Conservation (phyloP, 1,140 invertebrate genomes). For the Sycophila sp. region DNA sequence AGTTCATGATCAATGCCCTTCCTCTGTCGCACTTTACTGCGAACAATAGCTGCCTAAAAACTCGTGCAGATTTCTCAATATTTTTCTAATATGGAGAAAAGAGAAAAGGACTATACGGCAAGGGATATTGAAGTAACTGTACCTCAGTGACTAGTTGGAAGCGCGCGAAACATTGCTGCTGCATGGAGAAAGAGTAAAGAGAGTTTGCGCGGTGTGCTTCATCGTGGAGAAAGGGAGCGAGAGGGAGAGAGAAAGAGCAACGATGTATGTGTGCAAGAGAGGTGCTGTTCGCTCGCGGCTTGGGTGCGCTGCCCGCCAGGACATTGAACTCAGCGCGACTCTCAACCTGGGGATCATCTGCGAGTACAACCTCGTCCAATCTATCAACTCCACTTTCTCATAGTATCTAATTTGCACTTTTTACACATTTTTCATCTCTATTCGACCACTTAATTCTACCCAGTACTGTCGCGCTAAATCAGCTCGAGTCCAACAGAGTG, state of each 20-base stretch:
- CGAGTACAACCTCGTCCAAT: no score
- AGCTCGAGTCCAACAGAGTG: no score
- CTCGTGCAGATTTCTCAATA: no score
- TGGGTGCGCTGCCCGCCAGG: conserved; percentile 65
- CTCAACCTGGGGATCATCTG: conserved; percentile 66
- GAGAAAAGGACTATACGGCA: background rate
- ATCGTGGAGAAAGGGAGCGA: conserved; percentile 30
- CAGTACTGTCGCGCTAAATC: no score
- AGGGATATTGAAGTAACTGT: conserved; percentile 35
- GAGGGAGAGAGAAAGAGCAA: conserved; percentile 15
- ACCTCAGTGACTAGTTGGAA: conserved; percentile 1
- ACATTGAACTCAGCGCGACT: conserved; percentile 65
- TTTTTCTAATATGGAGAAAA: no score
- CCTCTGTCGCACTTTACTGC: background rate
- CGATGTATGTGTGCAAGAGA: conserved; percentile 21
- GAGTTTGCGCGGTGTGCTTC: conserved; percentile 8
- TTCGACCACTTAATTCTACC: no score
- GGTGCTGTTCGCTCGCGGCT: conserved; percentile 30
- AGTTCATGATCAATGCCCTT: background rate
- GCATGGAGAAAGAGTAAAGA: conserved; percentile 19
- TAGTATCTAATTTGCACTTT: no score
- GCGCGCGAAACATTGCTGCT: background rate
- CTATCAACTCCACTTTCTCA: no score
- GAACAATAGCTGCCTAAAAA: no score
- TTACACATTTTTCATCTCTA: no score